Percentiles rank a stretch among this genome's conserved stretches.
These are phyloP conservation scores for Laupala kohalensis DNA, from an alignment of 1,140 invertebrate species.

Conservation along the genomic window DNA sequence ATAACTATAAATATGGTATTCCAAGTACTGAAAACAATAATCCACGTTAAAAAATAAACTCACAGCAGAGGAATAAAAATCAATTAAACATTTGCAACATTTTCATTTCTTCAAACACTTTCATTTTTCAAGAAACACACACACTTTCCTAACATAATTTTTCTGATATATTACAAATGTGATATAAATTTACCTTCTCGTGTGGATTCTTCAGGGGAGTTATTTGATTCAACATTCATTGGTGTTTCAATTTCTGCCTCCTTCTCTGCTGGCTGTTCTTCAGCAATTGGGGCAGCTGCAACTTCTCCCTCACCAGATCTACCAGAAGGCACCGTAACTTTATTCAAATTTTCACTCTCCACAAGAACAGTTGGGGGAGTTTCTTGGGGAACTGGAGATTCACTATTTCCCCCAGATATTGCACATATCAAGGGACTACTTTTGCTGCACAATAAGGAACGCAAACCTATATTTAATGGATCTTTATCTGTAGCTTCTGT, in stretches of 20 bases:
- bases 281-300: neutral
- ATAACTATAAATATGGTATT: too few species aligned
- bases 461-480: neutral
- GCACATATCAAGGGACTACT: neutral
- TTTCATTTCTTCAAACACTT: too few species aligned
- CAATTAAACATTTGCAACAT: too few species aligned
- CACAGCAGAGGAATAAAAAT: too few species aligned
- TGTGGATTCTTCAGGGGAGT: neutral
- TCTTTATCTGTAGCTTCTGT: slow-evolving; percentile 8
- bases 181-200: neutral
- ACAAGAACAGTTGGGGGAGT: too few species aligned
- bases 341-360: slow-evolving; percentile 8
- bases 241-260: slow-evolving; percentile 6
- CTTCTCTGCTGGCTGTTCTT: slow-evolving; percentile 2
- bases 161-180: too few species aligned
- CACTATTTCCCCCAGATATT: neutral
- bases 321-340: too few species aligned
- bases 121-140: too few species aligned
- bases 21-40: too few species aligned
- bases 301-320: neutral
- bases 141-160: too few species aligned
- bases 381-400: too few species aligned
- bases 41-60: too few species aligned
- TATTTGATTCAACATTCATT: neutral
- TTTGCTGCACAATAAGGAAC: neutral